These are phyloP conservation scores for Thalassarche chlororhynchos DNA, from an alignment of 2,113 vertebrate species.

Conservation along the genomic window DNA sequence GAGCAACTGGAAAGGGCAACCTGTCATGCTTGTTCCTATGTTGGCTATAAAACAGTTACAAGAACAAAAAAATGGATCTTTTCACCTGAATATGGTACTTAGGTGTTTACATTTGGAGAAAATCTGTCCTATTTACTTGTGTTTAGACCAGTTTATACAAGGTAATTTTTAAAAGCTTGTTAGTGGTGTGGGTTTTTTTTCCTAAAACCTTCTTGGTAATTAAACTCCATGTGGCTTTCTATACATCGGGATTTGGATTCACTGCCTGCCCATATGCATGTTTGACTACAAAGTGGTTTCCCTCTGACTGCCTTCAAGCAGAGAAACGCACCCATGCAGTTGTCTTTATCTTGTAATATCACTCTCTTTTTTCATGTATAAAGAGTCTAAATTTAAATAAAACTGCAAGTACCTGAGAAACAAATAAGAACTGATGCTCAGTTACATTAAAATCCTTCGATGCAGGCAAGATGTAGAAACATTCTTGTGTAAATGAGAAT, in stretches of 20 bases:
- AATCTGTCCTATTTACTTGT: background rate
- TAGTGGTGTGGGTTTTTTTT: background rate
- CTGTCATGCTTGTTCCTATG: background rate
- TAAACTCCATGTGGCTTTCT: background rate
- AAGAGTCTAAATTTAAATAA: background rate
- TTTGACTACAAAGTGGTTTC: background rate
- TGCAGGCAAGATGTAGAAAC: background rate
- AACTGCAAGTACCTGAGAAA: background rate
- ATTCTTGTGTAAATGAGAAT: background rate
- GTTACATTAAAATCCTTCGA: background rate
- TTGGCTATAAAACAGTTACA: background rate
- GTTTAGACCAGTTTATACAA: background rate
- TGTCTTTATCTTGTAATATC: background rate
- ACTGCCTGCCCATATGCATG: background rate
- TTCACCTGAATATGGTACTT: background rate
- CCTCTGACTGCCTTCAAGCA: background rate
- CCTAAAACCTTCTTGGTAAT: background rate
- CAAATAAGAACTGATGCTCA: background rate
- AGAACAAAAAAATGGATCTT: background rate
- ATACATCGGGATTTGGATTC: background rate
- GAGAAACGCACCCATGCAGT: background rate
- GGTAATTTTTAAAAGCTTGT: background rate
- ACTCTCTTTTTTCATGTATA: background rate
- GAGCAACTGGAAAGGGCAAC: background rate
- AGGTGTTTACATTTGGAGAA: background rate